Evolutionary conservation across 2,113 vertebrate species (phyloP), one percentile per base, ranked within the genome.

Genomic region (Phyllostomus discolor): DNA sequence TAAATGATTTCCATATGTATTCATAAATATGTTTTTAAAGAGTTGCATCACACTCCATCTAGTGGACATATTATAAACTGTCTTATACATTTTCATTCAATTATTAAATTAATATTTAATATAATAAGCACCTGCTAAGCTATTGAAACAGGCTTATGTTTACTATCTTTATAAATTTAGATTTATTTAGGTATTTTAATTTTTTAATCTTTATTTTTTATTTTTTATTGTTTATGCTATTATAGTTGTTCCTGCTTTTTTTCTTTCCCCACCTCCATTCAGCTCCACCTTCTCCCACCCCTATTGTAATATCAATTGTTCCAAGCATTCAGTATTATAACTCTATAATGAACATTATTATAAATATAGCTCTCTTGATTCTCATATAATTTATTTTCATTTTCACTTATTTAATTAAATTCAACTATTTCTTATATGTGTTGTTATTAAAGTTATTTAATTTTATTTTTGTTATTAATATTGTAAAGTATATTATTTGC

Each of bases 21-120:
- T 33, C 5, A 50, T 54, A 50, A 46, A 24, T 19, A 76, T 11
- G 57, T 73, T 67, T 35, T 52, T 46, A 92, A 90, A 28, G 38
- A 28, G 5, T 46, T 88, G 70, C 28, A n/a, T 90, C 9, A 57
- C 54, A 50, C 80, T 69, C 85, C 91, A 96, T 88, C 91, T 97
- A 90, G 75, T 92, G 91, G 80, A 57, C 20, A 62, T 5, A 83
- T 1, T 7, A 10, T 38, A 57, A 50, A 67, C 57, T 78, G 85
- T 35, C 15, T 35, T 66, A 26, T 3, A 8, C 31, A 22, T 78
- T 26, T 92, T 70, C 31, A 31, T 57, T 57, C 3, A 85, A 19
- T 80, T 54, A 69, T 69, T 86, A 3, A 62, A 28, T 52, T 86
- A 43, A 85, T 20, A 64, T 1, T 69, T 66, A 41, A 84, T 85